Base-by-base conservation (phyloP, 2,797 vertebrate species). In the Syngnathus acus region DNA sequence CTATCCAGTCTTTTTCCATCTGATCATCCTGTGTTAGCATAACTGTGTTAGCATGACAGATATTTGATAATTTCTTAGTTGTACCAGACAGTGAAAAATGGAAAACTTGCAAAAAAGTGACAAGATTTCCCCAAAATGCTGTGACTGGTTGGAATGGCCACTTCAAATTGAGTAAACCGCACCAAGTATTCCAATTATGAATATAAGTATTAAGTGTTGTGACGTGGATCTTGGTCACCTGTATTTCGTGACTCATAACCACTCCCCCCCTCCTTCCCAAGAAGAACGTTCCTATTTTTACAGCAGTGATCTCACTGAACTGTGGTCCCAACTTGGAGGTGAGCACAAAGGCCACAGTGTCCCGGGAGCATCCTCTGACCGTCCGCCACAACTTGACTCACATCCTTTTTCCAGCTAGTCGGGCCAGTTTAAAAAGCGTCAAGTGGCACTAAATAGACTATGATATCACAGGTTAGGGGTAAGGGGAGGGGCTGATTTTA, bases 311-410 rank as follows among this genome's bases (percentile, higher is more conserved):
- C 83, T 85, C 82, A 89, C 75, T 11, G 72, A 77, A 73, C 79
- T 23, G 71, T 72, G 79, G 66, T 72, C 42, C 60, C 14, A 43
- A 62, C 60, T 26, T 62, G 38, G 62, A 69, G 70, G 65, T 69
- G 43, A n/a, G 79, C 88, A 91, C 87, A 89, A 90, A 89, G 74
- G 76, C 63, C 1, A 6, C 72, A 78, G 82, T 87, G 83, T 89
- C 75, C 75, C 7, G 51, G 70, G 42, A 77, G 82, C 73, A 70
- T n/a, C 78, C 81, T 81, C 75, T 13, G 71, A 84, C 65, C 39
- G 68, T 64, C 75, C 75, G 84, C 85, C 84, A 21, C 84, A 79
- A 82, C 55, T 85, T 88, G 86, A 90, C 79, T 91, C 90, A 90
- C 80, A 85, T 91, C 88, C 88, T 90, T 45, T 45, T 62, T 75